Evolutionary conservation across 2,888 invertebrate species (phyloP).

Genomic region (Noctuana brunneofusca): DNA sequence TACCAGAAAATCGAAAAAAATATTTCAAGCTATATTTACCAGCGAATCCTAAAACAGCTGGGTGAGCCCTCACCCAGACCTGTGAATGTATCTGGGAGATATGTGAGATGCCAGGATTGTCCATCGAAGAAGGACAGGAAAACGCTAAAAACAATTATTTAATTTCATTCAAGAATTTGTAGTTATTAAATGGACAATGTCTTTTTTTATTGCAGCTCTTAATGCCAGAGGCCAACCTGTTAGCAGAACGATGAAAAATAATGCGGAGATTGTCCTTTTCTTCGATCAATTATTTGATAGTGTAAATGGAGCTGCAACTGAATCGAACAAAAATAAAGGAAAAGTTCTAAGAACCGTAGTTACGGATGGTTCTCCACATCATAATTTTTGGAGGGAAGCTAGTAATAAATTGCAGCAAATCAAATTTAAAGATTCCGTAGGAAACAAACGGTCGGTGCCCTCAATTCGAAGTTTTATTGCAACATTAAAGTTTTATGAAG

Average conservation of each 20-base stretch:
- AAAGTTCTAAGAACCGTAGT: too few relatives aligned
- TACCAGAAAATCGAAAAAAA: conserved; percentile 30
- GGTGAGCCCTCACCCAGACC: conserved; percentile 29
- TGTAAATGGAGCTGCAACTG: too few relatives aligned
- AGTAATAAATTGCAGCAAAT: background rate
- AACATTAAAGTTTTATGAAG: background rate
- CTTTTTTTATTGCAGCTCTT: too few relatives aligned
- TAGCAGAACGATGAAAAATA: too few relatives aligned
- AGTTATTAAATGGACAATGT: too few relatives aligned
- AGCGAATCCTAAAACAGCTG: conserved; percentile 28
- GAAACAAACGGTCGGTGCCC: background rate
- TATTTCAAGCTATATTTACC: conserved; percentile 30
- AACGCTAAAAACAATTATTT: too few relatives aligned
- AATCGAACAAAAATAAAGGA: too few relatives aligned
- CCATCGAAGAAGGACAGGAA: conserved; percentile 35
- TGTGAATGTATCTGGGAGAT: conserved; percentile 18
- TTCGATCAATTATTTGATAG: too few relatives aligned
- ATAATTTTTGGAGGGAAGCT: background rate
- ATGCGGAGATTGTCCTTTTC: too few relatives aligned
- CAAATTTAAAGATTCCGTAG: background rate
- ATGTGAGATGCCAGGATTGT: conserved; percentile 35
- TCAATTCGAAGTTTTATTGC: background rate
- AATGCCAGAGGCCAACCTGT: too few relatives aligned
- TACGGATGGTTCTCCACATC: too few relatives aligned
- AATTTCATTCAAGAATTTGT: too few relatives aligned